A percentile compares a stretch with the other conserved stretches of the same genome.
Evolutionary conservation across 2,113 vertebrate species (phyloP).

Genomic region (Oenanthe oenanthe): DNA sequence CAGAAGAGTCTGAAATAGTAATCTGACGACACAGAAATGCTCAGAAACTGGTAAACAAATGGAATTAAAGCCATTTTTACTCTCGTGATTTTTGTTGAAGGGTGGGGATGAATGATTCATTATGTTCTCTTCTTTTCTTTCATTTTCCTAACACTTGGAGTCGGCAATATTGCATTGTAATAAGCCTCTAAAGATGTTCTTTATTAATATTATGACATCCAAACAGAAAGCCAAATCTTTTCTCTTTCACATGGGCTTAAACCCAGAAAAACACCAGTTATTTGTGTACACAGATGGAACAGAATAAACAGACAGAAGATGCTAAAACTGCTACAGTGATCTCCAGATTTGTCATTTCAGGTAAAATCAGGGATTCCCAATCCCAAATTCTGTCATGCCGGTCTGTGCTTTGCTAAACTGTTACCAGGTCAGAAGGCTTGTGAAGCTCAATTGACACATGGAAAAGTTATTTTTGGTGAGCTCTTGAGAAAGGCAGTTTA

Average conservation of each 20-base stretch:
- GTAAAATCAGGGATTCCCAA: not conserved
- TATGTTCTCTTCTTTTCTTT: not conserved
- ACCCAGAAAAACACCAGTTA: slow-evolving; percentile 26
- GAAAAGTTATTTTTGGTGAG: not conserved
- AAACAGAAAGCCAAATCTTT: slow-evolving; percentile 44
- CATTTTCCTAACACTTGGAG: slow-evolving; percentile 35
- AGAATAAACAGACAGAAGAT: slow-evolving; percentile 16
- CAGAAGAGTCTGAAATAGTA: slow-evolving; percentile 13
- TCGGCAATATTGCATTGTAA: slow-evolving; percentile 14
- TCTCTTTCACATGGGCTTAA: slow-evolving; percentile 46
- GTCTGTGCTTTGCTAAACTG: not conserved
- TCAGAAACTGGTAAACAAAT: slow-evolving; percentile 62
- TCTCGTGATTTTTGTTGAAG: slow-evolving; percentile 55
- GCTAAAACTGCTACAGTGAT: not conserved
- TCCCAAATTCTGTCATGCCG: not conserved
- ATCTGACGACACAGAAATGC: slow-evolving; percentile 8
- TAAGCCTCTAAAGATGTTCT: slow-evolving; percentile 56
- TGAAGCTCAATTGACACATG: not conserved
- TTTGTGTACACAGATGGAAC: not conserved
- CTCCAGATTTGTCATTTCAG: not conserved
- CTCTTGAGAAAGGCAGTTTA: not conserved
- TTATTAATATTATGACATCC: slow-evolving; percentile 56
- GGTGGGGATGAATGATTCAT: slow-evolving; percentile 37
- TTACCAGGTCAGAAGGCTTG: not conserved
- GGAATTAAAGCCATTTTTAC: slow-evolving; percentile 47